Evolutionary conservation across 2,888 invertebrate species (phyloP).

Genomic region (Drosophila imparisetae): DNA sequence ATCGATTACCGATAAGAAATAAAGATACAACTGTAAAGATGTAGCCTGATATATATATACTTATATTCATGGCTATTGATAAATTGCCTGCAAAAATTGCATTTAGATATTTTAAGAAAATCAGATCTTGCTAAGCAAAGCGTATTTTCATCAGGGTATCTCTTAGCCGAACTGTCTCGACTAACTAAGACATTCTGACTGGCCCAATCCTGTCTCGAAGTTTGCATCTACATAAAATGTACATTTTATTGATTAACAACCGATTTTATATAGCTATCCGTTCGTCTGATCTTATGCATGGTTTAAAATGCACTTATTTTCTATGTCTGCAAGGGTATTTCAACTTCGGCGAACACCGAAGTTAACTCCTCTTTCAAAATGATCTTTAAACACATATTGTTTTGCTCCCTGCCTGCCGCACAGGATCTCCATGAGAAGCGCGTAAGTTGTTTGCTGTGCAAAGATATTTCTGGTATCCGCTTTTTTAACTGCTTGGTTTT

Average conservation of each 20-base stretch:
- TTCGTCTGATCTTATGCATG: too few species aligned
- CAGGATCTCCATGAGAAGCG: conserved; percentile 85
- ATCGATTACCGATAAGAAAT: neutral
- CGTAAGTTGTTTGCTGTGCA: conserved; percentile 73
- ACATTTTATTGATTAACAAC: neutral
- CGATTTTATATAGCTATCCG: neutral
- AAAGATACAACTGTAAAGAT: neutral
- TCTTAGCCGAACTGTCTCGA: too few species aligned
- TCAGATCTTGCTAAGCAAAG: too few species aligned
- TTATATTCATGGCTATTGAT: too few species aligned
- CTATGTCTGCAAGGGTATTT: neutral
- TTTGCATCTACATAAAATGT: rapidly evolving
- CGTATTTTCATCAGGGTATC: too few species aligned
- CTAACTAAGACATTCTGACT: neutral
- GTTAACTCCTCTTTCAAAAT: neutral
- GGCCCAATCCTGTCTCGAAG: neutral
- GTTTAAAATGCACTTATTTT: too few species aligned
- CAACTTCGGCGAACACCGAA: neutral
- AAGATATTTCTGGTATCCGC: conserved; percentile 10
- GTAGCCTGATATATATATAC: neutral
- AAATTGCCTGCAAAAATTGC: too few species aligned
- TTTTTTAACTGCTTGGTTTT: conserved; percentile 20
- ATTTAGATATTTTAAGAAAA: too few species aligned
- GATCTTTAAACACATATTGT: neutral
- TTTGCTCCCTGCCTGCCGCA: conserved; percentile 8